Base-by-base conservation (phyloP, 2,113 vertebrate species). In the Catharus minimus region DNA sequence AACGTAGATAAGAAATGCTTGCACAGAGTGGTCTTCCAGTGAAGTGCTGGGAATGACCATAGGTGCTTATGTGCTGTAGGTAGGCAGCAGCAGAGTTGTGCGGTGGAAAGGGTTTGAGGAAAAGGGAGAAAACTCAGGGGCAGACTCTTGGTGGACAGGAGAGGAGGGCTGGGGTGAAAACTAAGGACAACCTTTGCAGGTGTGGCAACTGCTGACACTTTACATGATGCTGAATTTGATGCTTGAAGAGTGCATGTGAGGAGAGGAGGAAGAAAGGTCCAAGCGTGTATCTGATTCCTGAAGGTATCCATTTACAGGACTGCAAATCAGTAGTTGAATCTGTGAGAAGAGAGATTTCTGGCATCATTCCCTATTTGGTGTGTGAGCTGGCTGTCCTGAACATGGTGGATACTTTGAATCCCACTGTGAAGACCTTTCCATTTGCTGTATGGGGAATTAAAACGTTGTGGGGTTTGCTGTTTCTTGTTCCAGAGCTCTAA, bases 141-240 rank as follows among this genome's bases (percentile, higher is more conserved):
- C 47, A 64, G 44, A 32, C 8, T 69, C 33, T 71, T 3, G 2
- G 27, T 67, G 28, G 22, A 13, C 2, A 7, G 21, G 26, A 21
- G 36, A 60, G 13, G 27, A 89, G 46, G 11, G 28, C 58, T 73
- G 46, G 30, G 28, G 7, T 53, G 38, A 27, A 66, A 55, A 43
- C 13, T 39, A 47, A 75, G 53, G 46, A 41, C 18, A 15, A 32
- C 66, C 9, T 85, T 87, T 46, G 74, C 32, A 82, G 30, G 16
- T 62, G 20, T 33, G 20, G 11, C n/a, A 81, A 2, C 11, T 2
- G 4, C 49, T 55, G 39, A 47, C 36, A 10, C 38, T 20, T 80
- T 47, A 36, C 0, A 0, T 0, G 13, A 16, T 52, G 18, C 53
- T 5, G 11, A 61, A 57, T 36, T 60, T 72, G 41, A 18, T 77